Evolutionary conservation across 2,888 invertebrate species (phyloP), one percentile per base, ranked within the genome.

Genomic region (Ferdinandea cuprea): DNA sequence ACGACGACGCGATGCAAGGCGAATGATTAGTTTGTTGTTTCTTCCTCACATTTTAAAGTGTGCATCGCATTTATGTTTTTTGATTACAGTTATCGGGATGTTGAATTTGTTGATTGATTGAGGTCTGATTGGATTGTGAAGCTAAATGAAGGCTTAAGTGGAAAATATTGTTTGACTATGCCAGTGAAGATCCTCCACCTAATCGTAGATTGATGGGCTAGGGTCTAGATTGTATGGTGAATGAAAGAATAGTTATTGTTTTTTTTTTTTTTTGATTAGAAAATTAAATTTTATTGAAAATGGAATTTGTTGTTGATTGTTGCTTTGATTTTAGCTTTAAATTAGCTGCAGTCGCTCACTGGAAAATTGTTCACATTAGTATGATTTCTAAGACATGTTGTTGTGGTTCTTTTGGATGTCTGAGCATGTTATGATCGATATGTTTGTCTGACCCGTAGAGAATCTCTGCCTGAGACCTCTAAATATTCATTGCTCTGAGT

Each of bases 41-140:
- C 13, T 9, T 32, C 15, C 19, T 42, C 9, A 8, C 15, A 8
- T 5, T 17, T 17, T 17, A 11, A 4, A 4, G 19, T 13, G 13
- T 48, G 58, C 40, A n/a, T 32, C 15, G 74, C 54, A 21, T 69
- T 69, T 69, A 69, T 74, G 80, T 76, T 76, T 15, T 40, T 9
- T 76, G 80, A 81, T 81, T 81, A 81, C 80, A 81, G 76, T 69
- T 76, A 81, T 81, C 80, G 7, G 35, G 32, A 54, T 71, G 73
- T 56, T 63, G 68, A 68, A 73, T 80, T 81, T 46, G 69, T 71
- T 81, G 80, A 81, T 81, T 69, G 76, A 81, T 81, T 81, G 44
- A 30, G 37, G 50, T 46, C 46, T 40, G 76, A 76, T 76, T 69
- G 58, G 63, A 17, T 19, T 37, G 58, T 40, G 76, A 76, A 44